phyloP scores from a whole-genome alignment of 1,140 invertebrate genomes.

The Babylonia areolata region DNA sequence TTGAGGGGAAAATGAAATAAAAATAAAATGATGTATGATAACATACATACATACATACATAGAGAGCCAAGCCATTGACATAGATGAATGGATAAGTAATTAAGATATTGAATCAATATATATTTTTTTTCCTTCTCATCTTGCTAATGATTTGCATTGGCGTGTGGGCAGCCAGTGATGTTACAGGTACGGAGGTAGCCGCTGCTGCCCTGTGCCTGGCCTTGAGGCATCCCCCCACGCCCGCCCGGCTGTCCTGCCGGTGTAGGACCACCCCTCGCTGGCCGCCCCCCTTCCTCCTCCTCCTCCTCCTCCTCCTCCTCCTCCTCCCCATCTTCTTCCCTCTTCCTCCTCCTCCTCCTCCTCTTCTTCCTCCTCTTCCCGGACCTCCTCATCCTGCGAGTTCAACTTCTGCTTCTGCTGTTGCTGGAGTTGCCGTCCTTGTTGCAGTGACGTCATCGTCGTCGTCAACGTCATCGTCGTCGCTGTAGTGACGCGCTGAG shows the following conservation, averaged over 20 bases:
- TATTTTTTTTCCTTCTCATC: too few species aligned
- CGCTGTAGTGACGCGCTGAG: background rate
- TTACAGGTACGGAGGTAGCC: conserved; percentile 29
- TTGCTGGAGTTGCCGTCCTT: too few species aligned
- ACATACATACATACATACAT: too few species aligned
- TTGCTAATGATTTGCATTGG: too few species aligned
- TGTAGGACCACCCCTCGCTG: background rate
- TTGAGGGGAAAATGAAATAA: too few species aligned
- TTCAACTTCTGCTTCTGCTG: background rate
- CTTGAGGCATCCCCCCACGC: background rate
- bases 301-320: background rate
- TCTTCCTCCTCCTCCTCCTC: background rate
- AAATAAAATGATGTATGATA: too few species aligned
- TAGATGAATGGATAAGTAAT: too few species aligned
- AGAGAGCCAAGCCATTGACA: too few species aligned
- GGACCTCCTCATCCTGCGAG: background rate
- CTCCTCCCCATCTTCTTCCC: background rate
- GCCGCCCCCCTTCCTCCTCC: background rate
- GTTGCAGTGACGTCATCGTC: too few species aligned
- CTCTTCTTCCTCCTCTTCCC: background rate
- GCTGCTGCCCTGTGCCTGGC: background rate
- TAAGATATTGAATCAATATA: too few species aligned
- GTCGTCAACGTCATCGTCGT: background rate
- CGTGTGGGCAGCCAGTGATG: conserved; percentile 19
- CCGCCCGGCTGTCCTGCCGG: conserved; percentile 1